These are phyloP conservation scores for Pagrus major DNA, from an alignment of 2,113 vertebrate species.

Conservation along the genomic window DNA sequence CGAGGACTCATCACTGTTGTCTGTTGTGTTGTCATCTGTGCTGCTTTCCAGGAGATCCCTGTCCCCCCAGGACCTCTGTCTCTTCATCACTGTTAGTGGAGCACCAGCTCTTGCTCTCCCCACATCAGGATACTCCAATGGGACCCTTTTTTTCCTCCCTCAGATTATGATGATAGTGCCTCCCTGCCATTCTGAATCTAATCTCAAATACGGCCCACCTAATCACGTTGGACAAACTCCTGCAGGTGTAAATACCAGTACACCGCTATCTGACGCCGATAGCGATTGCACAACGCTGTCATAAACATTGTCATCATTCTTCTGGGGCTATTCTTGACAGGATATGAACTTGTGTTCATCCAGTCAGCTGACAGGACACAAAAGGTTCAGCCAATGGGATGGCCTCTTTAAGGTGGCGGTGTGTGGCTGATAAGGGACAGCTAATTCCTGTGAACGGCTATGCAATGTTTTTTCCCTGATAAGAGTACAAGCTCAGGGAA, in stretches of 20 bases:
- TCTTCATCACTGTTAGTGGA: constrained; percentile 68
- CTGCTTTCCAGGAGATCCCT: constrained; percentile 53
- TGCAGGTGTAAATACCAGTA: constrained; percentile 42
- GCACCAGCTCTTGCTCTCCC: background rate
- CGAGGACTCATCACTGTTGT: constrained; percentile 68
- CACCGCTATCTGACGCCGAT: constrained; percentile 15
- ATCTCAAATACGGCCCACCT: constrained; percentile 46
- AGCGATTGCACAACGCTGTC: constrained; percentile 42
- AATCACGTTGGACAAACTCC: constrained; percentile 41
- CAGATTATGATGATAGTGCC: constrained; percentile 5
- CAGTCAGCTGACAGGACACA: constrained; percentile 49
- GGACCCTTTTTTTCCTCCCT: constrained; percentile 20
- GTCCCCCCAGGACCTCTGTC: constrained; percentile 59
- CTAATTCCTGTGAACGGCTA: constrained; percentile 56
- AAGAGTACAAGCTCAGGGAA: constrained; percentile 59
- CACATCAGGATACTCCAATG: constrained; percentile 45
- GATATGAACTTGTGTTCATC: constrained; percentile 30
- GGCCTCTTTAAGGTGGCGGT: constrained; percentile 45
- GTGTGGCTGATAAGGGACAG: constrained; percentile 76
- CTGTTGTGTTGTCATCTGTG: constrained; percentile 70
- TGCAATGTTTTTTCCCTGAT: constrained; percentile 76
- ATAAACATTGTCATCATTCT: constrained; percentile 56
- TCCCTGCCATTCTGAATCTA: constrained; percentile 55
- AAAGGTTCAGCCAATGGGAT: constrained; percentile 68
- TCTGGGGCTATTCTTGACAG: constrained; percentile 12